Conservation (phyloP, 2,888 invertebrate species). For the Drosophila testacea region DNA sequence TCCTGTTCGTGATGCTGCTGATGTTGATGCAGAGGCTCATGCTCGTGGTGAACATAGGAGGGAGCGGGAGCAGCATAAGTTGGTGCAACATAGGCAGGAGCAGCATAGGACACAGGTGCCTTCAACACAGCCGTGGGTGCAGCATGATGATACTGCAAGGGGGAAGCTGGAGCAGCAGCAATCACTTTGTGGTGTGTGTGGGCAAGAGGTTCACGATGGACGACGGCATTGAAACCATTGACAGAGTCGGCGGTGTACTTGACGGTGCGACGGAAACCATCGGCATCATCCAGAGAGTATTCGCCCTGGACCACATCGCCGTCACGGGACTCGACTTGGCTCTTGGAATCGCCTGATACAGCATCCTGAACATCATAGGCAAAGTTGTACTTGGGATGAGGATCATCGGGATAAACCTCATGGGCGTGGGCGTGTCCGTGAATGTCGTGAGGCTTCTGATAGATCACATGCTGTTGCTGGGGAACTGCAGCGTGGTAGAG, state of each 20-base stretch:
- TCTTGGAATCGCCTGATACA: conserved; percentile 84
- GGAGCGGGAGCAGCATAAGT: conserved; percentile 45
- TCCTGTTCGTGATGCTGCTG: conserved; percentile 56
- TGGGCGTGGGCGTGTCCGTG: conserved; percentile 62
- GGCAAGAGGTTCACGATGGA: conserved; percentile 79
- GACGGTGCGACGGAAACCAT: conserved; percentile 84
- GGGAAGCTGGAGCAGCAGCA: conserved; percentile 54
- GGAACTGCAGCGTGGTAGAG: conserved; percentile 43
- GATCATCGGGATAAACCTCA: conserved; percentile 78
- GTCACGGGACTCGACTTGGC: conserved; percentile 83
- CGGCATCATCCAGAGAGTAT: conserved; percentile 84
- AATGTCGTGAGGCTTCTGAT: conserved; percentile 74
- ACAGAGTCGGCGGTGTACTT: conserved; percentile 84
- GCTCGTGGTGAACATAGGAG: conserved; percentile 43
- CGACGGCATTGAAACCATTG: conserved; percentile 84
- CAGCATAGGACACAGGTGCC: conserved; percentile 56
- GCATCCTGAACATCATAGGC: conserved; percentile 84
- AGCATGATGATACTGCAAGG: conserved; percentile 73
- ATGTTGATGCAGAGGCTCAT: conserved; percentile 60
- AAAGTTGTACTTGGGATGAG: conserved; percentile 83
- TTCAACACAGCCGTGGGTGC: conserved; percentile 56
- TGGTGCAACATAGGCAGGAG: conserved; percentile 62
- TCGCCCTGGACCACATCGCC: conserved; percentile 85
- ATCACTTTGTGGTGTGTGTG: conserved; percentile 69
- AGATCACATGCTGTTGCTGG: conserved; percentile 67